A percentile compares a stretch with the other conserved stretches of the same genome.
These are phyloP conservation scores for Microcebus lehilahytsara DNA, from an alignment of 2,113 vertebrate genomes.

Conservation along the genomic window DNA sequence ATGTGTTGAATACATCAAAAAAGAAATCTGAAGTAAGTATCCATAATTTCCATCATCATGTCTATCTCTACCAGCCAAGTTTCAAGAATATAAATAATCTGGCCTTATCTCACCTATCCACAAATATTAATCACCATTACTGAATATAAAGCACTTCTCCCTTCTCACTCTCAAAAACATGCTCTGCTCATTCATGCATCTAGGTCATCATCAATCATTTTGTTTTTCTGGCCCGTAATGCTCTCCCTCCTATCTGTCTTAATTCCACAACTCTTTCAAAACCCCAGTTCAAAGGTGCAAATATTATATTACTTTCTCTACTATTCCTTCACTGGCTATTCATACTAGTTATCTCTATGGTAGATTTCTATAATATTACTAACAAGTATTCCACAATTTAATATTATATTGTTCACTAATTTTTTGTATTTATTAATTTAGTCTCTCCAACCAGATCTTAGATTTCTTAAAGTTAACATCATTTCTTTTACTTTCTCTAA, in stretches of 20 bases:
- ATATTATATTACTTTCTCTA: constrained; percentile 5
- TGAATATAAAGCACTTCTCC: not conserved
- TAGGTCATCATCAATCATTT: constrained; percentile 49
- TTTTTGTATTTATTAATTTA: constrained; percentile 41
- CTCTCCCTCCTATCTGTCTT: constrained; percentile 32
- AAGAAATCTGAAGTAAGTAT: constrained; percentile 2
- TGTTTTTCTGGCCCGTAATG: constrained; percentile 6
- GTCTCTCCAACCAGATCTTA: not conserved
- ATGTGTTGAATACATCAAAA: not conserved
- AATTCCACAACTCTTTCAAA: constrained; percentile 36
- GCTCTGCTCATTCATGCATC: constrained; percentile 13
- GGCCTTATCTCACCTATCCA: not conserved
- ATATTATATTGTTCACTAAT: not conserved
- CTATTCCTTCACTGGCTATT: not conserved
- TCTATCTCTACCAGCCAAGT: not conserved
- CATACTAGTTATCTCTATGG: not conserved
- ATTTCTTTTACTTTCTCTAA: not conserved
- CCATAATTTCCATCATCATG: not conserved
- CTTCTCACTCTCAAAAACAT: constrained; percentile 15
- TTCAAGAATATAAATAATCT: constrained; percentile 55
- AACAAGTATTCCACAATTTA: not conserved
- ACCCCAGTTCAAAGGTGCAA: constrained; percentile 3
- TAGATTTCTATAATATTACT: constrained; percentile 26
- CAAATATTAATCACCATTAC: constrained; percentile 60
- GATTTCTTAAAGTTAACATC: not conserved